Evolutionary conservation across 2,888 invertebrate genomes (phyloP).

Genomic region (Eutolmus rufibarbis): DNA sequence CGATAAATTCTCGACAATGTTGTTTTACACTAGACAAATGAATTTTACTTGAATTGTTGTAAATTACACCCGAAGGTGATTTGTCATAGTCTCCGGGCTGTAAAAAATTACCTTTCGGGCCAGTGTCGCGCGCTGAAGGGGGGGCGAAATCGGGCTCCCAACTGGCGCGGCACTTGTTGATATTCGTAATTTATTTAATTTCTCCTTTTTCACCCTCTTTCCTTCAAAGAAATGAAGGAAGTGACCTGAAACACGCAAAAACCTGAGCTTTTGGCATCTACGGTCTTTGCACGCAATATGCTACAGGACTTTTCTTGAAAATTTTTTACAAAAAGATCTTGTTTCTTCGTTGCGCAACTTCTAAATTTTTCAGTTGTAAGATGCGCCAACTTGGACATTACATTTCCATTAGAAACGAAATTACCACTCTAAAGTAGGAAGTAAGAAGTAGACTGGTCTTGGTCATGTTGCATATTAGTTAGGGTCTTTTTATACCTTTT

Average conservation of each 20-base stretch:
- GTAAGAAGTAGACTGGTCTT: too few species aligned
- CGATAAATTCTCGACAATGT: slow-evolving; percentile 19
- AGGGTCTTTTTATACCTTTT: too few species aligned
- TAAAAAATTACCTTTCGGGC: neutral
- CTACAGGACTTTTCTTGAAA: neutral
- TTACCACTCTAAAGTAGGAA: neutral
- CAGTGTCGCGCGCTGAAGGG: neutral
- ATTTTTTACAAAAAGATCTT: neutral
- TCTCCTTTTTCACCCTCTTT: neutral
- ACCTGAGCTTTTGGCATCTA: neutral
- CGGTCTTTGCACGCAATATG: neutral
- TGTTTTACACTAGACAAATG: slow-evolving; percentile 24
- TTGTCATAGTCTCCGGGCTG: neutral
- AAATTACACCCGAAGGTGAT: slow-evolving; percentile 9
- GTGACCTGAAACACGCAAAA: neutral
- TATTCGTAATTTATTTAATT: neutral
- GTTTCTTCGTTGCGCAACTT: neutral
- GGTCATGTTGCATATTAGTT: too few species aligned
- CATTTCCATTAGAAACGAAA: neutral
- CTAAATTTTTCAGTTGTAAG: neutral
- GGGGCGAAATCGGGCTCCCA: neutral
- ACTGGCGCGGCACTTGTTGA: neutral
- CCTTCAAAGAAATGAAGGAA: neutral
- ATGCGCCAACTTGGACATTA: neutral
- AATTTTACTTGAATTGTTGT: slow-evolving; percentile 27